A percentile compares a stretch with the other conserved stretches of the same genome.
Conservation (phyloP, 1,140 invertebrate species). For the Monomorium pharaonis region DNA sequence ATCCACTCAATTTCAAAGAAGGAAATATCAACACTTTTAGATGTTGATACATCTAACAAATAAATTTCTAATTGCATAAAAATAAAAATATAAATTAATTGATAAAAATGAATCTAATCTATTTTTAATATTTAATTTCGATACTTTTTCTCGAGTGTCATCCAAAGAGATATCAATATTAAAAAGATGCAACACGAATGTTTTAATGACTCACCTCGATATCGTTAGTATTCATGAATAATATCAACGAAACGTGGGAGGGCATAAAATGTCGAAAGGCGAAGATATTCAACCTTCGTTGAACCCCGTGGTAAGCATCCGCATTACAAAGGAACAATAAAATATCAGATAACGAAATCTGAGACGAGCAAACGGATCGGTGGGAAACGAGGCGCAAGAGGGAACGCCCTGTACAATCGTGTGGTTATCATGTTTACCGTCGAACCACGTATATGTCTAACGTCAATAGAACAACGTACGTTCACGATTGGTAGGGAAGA, state of each 20-base stretch:
- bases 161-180: background rate
- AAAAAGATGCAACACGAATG: background rate
- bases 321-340: conserved; percentile 64
- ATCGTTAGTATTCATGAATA: conserved; percentile 7
- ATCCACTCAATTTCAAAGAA: background rate
- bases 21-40: background rate
- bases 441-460: background rate
- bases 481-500: background rate
- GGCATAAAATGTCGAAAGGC: background rate
- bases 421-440: conserved; percentile 29
- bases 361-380: conserved; percentile 40
- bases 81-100: background rate
- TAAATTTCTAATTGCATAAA: background rate
- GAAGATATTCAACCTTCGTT: conserved; percentile 29
- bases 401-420: conserved; percentile 13
- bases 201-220: background rate
- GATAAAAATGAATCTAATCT: background rate
- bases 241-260: background rate
- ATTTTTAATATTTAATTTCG: background rate
- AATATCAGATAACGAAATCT: conserved; percentile 68
- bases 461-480: conserved; percentile 1
- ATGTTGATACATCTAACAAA: background rate
- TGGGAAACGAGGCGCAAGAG: conserved; percentile 1
- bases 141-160: no score
- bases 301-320: conserved; percentile 18